Conservation (phyloP, 2,888 invertebrate genomes). For the Lottia gigantea region DNA sequence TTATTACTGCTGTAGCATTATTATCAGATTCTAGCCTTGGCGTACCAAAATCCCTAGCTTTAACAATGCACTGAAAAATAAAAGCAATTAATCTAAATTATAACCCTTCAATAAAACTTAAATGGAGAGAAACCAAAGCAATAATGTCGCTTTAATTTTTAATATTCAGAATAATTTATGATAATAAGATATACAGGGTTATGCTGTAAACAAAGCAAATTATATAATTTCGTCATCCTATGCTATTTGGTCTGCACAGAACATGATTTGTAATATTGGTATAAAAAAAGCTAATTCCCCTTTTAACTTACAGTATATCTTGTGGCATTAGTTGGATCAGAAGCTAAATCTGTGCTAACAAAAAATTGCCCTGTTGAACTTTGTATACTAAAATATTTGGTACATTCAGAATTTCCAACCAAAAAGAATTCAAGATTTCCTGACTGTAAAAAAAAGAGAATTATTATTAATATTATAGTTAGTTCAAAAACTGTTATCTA, state of each 20-base stretch:
- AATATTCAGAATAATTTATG: neutral
- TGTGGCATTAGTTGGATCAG: conserved; percentile 5
- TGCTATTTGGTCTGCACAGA: too few species aligned
- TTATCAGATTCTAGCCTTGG: conserved; percentile 28
- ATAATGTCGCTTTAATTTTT: too few species aligned
- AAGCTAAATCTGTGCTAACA: conserved; percentile 22
- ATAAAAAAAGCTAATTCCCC: too few species aligned
- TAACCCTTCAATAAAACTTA: neutral
- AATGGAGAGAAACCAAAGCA: too few species aligned
- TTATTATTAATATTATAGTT: neutral
- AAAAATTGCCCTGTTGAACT: conserved; percentile 15
- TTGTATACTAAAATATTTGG: conserved; percentile 19
- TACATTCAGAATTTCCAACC: conserved; percentile 14
- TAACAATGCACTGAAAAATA: conserved; percentile 31
- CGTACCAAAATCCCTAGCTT: conserved; percentile 35
- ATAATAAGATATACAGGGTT: too few species aligned
- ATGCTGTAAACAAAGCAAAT: too few species aligned
- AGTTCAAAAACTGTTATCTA: neutral
- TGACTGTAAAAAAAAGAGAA: neutral
- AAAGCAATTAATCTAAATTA: neutral
- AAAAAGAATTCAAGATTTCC: neutral
- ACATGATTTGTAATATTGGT: too few species aligned
- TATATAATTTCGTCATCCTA: too few species aligned
- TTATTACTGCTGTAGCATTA: conserved; percentile 42
- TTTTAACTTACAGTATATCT: conserved; percentile 22